These are phyloP conservation scores for Lepidostoma basale DNA, from an alignment of 1,140 invertebrate genomes.

Conservation along the genomic window DNA sequence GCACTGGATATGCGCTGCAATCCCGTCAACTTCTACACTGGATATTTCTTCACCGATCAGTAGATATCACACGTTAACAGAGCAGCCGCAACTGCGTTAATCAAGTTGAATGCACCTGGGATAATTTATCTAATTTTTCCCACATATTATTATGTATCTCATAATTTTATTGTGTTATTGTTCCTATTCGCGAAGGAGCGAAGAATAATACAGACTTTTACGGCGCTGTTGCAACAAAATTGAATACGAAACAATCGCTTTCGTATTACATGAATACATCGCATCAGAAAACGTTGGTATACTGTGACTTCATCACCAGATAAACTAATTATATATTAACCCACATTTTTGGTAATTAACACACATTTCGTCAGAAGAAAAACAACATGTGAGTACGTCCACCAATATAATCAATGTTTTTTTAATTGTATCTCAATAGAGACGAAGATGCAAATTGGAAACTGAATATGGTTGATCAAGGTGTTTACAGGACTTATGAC, in stretches of 20 bases:
- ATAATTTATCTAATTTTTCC: slow-evolving; percentile 7
- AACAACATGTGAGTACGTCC: no score
- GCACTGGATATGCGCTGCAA: no score
- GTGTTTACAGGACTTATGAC: no score
- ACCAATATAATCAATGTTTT: no score
- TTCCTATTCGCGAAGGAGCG: background rate
- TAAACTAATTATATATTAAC: no score
- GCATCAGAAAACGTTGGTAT: background rate
- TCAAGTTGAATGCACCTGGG: slow-evolving; percentile 5
- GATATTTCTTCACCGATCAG: slow-evolving; percentile 2
- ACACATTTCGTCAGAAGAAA: no score
- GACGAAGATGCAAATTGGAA: no score
- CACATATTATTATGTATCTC: slow-evolving; percentile 20
- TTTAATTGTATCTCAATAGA: no score
- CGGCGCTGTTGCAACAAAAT: background rate
- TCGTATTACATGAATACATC: background rate
- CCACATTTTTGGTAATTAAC: no score
- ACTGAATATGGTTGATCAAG: no score
- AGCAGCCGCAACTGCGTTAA: background rate
- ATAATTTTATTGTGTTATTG: slow-evolving; percentile 12
- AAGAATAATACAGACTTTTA: background rate
- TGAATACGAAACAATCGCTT: background rate
- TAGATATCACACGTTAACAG: background rate
- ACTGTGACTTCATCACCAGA: no score
- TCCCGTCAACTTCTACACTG: no score